phyloP scores from a whole-genome alignment of 2,113 vertebrate species.

The Hippocampus guttulatus region DNA sequence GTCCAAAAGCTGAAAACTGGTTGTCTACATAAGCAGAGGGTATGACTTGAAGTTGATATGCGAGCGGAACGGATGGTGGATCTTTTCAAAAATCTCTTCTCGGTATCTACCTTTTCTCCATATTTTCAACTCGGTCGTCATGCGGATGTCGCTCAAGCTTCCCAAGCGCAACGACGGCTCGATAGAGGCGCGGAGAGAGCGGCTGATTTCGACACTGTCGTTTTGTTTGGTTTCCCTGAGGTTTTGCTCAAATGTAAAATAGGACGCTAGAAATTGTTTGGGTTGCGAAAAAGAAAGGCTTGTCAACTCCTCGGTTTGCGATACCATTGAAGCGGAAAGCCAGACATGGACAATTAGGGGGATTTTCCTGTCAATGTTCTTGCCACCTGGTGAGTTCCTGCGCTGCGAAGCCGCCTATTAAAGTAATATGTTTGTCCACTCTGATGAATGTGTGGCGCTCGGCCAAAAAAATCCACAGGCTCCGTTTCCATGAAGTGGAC shows the following conservation, averaged over 20 bases:
- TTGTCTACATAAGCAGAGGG: background rate
- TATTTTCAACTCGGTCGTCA: background rate
- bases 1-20: background rate
- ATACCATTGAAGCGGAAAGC: slow-evolving; percentile 4
- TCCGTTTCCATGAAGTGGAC: slow-evolving; percentile 15
- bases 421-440: slow-evolving; percentile 27
- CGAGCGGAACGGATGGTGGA: background rate
- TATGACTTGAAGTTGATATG: background rate
- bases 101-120: background rate
- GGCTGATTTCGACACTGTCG: background rate
- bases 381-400: slow-evolving; percentile 10
- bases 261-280: background rate
- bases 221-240: background rate
- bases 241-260: background rate
- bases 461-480: slow-evolving; percentile 32
- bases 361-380: slow-evolving; percentile 12
- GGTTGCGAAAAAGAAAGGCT: background rate
- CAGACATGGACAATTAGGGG: slow-evolving; percentile 7
- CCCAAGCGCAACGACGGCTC: background rate
- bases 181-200: background rate
- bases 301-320: slow-evolving; percentile 1
- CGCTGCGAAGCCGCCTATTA: slow-evolving; percentile 16
- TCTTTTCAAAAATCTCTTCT: background rate
- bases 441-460: slow-evolving; percentile 20
- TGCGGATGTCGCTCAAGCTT: background rate